These are phyloP conservation scores for Spinus olivaceus DNA, from an alignment of 2,797 vertebrate species.

Conservation along the genomic window DNA sequence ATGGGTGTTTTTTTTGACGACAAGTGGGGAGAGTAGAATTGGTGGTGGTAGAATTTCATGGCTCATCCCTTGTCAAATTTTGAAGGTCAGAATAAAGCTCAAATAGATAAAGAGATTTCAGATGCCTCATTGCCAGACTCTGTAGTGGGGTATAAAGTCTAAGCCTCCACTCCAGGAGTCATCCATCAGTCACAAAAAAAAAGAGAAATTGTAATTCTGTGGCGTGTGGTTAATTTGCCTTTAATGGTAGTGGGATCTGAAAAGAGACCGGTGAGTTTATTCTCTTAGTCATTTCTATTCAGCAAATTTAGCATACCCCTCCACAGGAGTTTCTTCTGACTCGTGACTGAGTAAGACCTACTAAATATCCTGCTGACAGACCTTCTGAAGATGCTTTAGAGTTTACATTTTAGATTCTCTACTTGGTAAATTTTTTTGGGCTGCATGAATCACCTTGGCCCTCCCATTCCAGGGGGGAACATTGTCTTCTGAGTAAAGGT, in stretches of 20 bases:
- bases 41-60: neutral
- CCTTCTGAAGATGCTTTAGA: neutral
- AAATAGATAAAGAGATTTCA: neutral
- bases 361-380: neutral
- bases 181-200: neutral
- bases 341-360: neutral
- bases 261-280: neutral
- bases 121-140: neutral
- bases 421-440: neutral
- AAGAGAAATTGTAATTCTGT: neutral
- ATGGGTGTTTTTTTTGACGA: accelerated
- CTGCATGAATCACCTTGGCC: neutral
- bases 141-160: neutral
- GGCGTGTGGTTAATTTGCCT: neutral
- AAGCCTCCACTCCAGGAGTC: neutral
- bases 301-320: slow-evolving; percentile 3
- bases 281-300: slow-evolving; percentile 1
- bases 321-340: neutral
- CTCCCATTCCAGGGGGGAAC: neutral
- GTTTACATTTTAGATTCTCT: neutral
- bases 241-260: neutral
- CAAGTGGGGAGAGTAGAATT: neutral
- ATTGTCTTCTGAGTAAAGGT: neutral
- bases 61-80: neutral
- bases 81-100: neutral